Evolutionary conservation across 2,888 invertebrate species (phyloP), one percentile per base, ranked within the genome.

Genomic region (Drosophila tripunctata): DNA sequence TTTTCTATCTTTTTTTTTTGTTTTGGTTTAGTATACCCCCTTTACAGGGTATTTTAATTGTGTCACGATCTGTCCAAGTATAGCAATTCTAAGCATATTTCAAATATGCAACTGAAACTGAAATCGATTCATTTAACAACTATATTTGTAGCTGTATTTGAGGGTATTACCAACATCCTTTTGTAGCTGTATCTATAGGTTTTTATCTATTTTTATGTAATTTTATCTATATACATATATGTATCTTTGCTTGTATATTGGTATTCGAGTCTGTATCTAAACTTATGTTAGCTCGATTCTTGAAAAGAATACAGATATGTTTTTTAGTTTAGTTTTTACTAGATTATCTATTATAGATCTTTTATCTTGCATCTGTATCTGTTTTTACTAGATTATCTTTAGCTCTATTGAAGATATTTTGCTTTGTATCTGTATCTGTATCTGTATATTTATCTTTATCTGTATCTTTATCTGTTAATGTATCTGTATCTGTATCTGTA

Each of bases 11-110:
- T 27, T 10, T 27, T 27, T 27, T 27, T 27, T 10, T 24, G 24
- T 27, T 27, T 3, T 10, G 27, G 10, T 66, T 75, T 66, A n/a
- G 4, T 12, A 24, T 19, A 30, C 30, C 19, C 24, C 48, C 50
- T 38, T 31, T 47, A 33, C 21, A 44, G 66, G 67, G 50, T 41
- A 47, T 63, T 41, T 40, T 45, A 61, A 50, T 55, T 55, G 51
- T 8, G 54, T 64, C 27, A 36, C 22, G 44, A 55, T 21, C 4
- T 52, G 12, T 48, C 14, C 14, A 24, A 36, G 7, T 38, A 35
- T 45, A 10, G 4, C 4, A 4, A 50, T 15, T 8, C 17, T 21
- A 8, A 15, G 22, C 41, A 24, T 21, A 12, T 21, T 47, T 7
- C 10, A 14, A 21, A 33, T 38, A 12, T 27, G 19, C 17, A 12